These are phyloP conservation scores for Camponotus floridanus DNA, from an alignment of 1,140 invertebrate species.

Conservation along the genomic window DNA sequence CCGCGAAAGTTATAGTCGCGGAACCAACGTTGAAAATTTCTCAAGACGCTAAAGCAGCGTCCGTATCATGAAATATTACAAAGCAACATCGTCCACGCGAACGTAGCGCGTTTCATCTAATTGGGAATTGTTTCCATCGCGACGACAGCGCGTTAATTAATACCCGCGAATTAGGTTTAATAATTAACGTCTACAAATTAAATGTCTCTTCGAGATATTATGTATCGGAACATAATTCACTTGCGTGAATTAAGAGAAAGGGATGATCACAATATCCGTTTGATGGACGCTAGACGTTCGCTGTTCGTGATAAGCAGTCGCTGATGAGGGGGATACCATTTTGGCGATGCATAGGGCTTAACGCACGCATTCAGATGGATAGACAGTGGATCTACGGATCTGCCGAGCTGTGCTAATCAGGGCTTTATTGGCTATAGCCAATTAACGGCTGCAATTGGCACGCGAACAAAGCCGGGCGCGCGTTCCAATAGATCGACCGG, in stretches of 20 bases:
- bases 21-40: background rate
- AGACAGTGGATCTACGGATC: conserved; percentile 72
- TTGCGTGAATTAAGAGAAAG: conserved; percentile 21
- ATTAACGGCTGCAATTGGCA: conserved; percentile 83
- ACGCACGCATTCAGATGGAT: conserved; percentile 59
- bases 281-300: conserved; percentile 35
- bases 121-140: background rate
- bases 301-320: conserved; percentile 42
- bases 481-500: conserved; percentile 74
- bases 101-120: background rate
- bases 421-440: conserved; percentile 83
- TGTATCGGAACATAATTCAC: conserved; percentile 19
- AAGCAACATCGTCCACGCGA: background rate
- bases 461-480: conserved; percentile 78
- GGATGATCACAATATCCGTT: conserved; percentile 16
- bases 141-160: conserved; percentile 8
- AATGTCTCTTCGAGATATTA: conserved; percentile 1
- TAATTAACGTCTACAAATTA: background rate
- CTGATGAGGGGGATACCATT: conserved; percentile 68
- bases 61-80: background rate
- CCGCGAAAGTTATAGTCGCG: background rate
- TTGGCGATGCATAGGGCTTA: conserved; percentile 69
- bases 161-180: no score
- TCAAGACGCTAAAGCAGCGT: background rate
- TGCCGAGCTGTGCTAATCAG: conserved; percentile 79